Evolutionary conservation across 2,113 vertebrate genomes (phyloP), one percentile per base, ranked within the genome.

Genomic region (Brienomyrus longianalis): DNA sequence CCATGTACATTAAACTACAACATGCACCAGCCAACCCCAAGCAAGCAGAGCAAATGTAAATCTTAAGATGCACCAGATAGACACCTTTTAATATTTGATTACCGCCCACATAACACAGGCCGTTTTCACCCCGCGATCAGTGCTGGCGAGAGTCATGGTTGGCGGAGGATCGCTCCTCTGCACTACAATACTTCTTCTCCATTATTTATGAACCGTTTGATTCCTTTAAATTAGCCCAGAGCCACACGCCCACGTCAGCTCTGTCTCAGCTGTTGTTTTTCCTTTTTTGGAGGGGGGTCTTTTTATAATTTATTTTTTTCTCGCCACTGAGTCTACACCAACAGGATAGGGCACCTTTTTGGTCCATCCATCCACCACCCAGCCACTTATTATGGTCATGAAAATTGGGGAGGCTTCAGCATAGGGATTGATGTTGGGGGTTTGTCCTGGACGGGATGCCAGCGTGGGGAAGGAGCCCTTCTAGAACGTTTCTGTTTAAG

Each of bases 91-190:
- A 83, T 45, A 59, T 80, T 51, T 86, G 45, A 87, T 87, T 59
- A 62, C 52, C 86, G 21, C 86, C 86, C 86, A 39, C 39, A 89
- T 77, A 83, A 89, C 54, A 10, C 31, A 0, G 35, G 54, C n/a
- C 43, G 15, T 13, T 59, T 59, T 39, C 35, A 59, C 39, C 21
- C 43, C 17, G 11, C 21, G 77, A 56, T 89, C 74, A 5, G 21
- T 59, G 83, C 83, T 89, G 51, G 91, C 93, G 39, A 90, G 91
- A 88, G 89, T 83, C 54, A 90, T 95, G 95, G 95, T 95, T 92
- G 93, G 92, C 94, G 94, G 92, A 47, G 91, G 94, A 94, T 96
- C 95, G 95, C 95, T 96, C 96, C 95, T 93, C 94, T 95, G 95
- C 95, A 95, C 90, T 93, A 94, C 93, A 92, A 93, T 94, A 93